Evolutionary conservation across 2,888 invertebrate genomes (phyloP).

Genomic region (Beris morrisii): DNA sequence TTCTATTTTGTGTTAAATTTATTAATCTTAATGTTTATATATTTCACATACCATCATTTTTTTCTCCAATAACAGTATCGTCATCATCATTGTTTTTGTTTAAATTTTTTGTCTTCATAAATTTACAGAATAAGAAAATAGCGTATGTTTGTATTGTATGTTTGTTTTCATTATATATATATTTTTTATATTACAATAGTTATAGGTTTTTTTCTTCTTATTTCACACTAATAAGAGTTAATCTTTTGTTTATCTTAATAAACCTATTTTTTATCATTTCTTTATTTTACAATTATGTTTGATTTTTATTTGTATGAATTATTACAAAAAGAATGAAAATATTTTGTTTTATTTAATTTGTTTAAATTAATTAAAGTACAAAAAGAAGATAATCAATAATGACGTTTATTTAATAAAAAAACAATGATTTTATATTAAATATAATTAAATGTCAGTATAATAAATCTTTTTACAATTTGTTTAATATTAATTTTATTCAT

Average conservation of each 20-base stretch:
- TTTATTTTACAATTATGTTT: constrained; percentile 2
- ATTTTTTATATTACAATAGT: constrained; percentile 5
- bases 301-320: constrained; percentile 1
- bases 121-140: constrained; percentile 40
- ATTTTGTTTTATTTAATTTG: constrained; percentile 7
- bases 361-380: constrained; percentile 18
- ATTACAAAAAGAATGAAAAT: constrained; percentile 29
- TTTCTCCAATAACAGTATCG: too few relatives aligned
- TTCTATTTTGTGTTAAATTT: background rate
- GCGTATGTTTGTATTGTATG: constrained; percentile 29
- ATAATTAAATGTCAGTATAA: background rate
- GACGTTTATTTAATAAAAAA: constrained; percentile 21
- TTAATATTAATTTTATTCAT: constrained; percentile 7
- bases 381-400: background rate
- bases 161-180: constrained; percentile 17
- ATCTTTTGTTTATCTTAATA: constrained; percentile 19
- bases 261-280: constrained; percentile 9
- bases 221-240: constrained; percentile 26
- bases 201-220: constrained; percentile 9
- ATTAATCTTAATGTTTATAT: background rate
- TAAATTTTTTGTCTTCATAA: constrained; percentile 25
- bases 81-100: background rate
- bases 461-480: background rate
- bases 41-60: background rate
- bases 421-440: constrained; percentile 11